Percentiles rank a stretch among this genome's conserved stretches.
These are phyloP conservation scores for Synodontis membranacea DNA, from an alignment of 2,113 vertebrate species.

Conservation along the genomic window DNA sequence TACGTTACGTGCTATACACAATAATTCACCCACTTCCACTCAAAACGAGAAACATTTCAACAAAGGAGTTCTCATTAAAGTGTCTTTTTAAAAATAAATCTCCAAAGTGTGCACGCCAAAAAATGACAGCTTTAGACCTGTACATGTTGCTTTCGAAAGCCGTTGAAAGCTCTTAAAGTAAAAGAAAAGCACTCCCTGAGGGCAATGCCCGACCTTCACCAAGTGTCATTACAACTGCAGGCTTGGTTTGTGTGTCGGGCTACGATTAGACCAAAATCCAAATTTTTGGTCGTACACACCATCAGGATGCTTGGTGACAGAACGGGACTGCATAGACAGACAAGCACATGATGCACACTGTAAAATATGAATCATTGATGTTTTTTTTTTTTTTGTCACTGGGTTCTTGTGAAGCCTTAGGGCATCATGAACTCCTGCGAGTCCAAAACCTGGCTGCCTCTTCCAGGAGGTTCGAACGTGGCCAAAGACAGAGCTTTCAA, in stretches of 20 bases:
- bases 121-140: neutral
- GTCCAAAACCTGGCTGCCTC: neutral
- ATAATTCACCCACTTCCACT: neutral
- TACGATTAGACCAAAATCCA: neutral
- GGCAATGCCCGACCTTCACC: neutral
- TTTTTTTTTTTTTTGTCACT: neutral
- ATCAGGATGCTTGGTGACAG: neutral
- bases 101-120: too few species aligned
- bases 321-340: too few species aligned
- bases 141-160: neutral
- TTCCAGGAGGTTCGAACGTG: neutral
- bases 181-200: neutral
- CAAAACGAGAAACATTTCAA: neutral
- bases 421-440: neutral
- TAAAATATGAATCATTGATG: constrained; percentile 7
- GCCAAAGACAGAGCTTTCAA: neutral
- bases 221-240: neutral
- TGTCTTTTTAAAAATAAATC: neutral
- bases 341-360: neutral
- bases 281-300: neutral
- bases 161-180: neutral
- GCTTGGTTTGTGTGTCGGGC: neutral
- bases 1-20: neutral
- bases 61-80: neutral
- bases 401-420: neutral